Percentiles rank a stretch among this genome's conserved stretches.
These are phyloP conservation scores for Halcyon badia DNA, from an alignment of 2,797 vertebrate species.

Conservation along the genomic window DNA sequence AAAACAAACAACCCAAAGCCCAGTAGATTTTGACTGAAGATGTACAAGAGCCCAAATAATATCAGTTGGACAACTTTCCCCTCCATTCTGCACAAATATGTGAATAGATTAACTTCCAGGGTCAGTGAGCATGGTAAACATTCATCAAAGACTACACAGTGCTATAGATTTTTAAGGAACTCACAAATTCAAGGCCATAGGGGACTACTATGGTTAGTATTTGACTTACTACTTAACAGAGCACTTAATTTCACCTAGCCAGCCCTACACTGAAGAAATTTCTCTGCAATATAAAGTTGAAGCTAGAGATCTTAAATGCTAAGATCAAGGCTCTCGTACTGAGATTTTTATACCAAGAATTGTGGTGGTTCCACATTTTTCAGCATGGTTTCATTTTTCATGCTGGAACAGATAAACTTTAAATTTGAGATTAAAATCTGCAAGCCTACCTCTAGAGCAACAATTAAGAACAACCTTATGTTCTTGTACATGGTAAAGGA, in stretches of 20 bases:
- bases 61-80: not conserved
- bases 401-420: not conserved
- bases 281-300: not conserved
- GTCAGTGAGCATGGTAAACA: not conserved
- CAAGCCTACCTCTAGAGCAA: not conserved
- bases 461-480: constrained; percentile 18
- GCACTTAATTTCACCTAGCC: not conserved
- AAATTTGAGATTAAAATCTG: not conserved
- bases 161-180: not conserved
- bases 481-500: not conserved
- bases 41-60: not conserved
- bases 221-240: not conserved
- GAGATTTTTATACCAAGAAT: not conserved
- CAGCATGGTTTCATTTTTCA: not conserved
- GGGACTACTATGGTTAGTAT: not conserved
- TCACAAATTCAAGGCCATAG: not conserved
- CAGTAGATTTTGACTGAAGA: not conserved
- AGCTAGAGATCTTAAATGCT: not conserved
- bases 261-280: not conserved
- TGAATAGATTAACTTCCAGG: not conserved
- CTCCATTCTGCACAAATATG: not conserved
- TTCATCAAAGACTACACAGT: not conserved
- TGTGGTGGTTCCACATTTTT: not conserved
- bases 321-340: not conserved
- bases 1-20: not conserved